Evolutionary conservation across 2,113 vertebrate species (phyloP).

Genomic region (Bothrops jararaca): DNA sequence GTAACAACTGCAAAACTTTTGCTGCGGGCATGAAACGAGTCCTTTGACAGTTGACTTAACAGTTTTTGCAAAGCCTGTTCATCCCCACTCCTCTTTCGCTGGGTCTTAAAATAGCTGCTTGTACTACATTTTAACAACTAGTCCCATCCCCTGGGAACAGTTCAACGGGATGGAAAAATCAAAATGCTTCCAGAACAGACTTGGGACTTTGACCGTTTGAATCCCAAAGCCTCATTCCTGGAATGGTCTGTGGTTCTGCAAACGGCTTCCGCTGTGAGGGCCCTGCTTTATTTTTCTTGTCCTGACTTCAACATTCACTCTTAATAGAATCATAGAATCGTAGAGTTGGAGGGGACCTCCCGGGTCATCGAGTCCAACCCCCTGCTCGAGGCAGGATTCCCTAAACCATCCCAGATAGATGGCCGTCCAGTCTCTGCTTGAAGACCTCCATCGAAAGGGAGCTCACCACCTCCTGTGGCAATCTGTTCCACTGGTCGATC

Average conservation of each 20-base stretch:
- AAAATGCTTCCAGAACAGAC: constrained; percentile 31
- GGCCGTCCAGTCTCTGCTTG: too few relatives aligned
- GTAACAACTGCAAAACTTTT: not conserved
- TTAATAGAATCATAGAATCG: too few relatives aligned
- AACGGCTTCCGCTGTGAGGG: not conserved
- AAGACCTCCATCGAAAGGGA: too few relatives aligned
- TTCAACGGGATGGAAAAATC: constrained; percentile 41
- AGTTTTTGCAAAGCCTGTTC: constrained; percentile 10
- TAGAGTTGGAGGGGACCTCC: too few relatives aligned
- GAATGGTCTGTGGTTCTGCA: not conserved
- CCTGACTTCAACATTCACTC: not conserved
- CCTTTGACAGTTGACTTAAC: not conserved
- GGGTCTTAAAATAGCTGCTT: constrained; percentile 25
- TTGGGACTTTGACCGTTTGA: not conserved
- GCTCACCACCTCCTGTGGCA: too few relatives aligned
- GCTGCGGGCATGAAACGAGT: not conserved
- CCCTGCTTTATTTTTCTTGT: not conserved
- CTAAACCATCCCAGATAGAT: too few relatives aligned
- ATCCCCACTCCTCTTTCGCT: not conserved
- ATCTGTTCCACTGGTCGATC: too few relatives aligned
- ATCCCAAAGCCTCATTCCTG: not conserved
- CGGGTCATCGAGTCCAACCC: too few relatives aligned
- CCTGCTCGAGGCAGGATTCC: too few relatives aligned
- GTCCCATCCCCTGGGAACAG: constrained; percentile 10
- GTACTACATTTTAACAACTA: not conserved